These are phyloP conservation scores for Eulacestoma nigropectus DNA, from an alignment of 2,113 vertebrate species.

Conservation along the genomic window DNA sequence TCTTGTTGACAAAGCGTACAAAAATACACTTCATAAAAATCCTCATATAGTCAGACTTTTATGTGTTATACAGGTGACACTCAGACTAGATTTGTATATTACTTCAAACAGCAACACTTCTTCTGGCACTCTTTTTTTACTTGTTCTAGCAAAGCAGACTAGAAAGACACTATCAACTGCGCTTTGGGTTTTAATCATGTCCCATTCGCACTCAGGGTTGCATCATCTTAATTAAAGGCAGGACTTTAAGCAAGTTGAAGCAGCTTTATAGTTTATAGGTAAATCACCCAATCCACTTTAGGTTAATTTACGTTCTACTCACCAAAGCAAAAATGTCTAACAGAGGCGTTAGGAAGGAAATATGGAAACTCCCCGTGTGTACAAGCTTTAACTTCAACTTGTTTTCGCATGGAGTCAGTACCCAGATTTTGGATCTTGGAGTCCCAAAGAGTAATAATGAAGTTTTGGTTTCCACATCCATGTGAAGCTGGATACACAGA, in stretches of 20 bases:
- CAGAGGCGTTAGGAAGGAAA: not conserved
- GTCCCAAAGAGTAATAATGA: rapidly evolving
- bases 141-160: not conserved
- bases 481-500: not conserved
- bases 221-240: not conserved
- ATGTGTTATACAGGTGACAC: not conserved
- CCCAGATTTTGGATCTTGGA: not conserved
- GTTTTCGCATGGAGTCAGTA: not conserved
- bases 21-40: not conserved
- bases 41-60: not conserved
- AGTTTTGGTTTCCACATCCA: not conserved
- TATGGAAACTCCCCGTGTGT: not conserved
- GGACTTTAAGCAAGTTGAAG: not conserved
- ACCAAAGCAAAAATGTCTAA: not conserved
- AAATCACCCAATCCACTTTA: not conserved
- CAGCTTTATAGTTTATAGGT: not conserved
- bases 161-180: not conserved
- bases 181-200: not conserved
- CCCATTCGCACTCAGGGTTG: not conserved
- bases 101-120: not conserved
- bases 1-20: not conserved
- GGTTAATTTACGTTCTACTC: not conserved
- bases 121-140: not conserved
- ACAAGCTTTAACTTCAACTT: not conserved
- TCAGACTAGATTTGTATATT: not conserved